phyloP scores from a whole-genome alignment of 2,113 vertebrate genomes.

The Galbula dea region DNA sequence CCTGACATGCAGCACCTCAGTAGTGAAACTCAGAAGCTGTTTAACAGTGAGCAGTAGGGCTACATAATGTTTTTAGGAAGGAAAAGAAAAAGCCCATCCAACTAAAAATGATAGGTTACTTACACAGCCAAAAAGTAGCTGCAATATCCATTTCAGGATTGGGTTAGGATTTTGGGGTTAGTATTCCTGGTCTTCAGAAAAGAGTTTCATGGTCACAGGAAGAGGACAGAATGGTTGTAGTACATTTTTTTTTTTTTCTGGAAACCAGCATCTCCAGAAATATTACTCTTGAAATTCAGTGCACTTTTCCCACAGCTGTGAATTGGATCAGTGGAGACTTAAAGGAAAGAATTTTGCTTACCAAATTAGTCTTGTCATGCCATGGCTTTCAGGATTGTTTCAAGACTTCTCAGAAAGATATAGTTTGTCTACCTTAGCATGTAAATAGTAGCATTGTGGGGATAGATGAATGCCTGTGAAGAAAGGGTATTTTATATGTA shows the following conservation, averaged over 20 bases:
- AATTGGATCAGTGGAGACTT: neutral
- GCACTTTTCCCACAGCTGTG: neutral
- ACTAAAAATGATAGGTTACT: neutral
- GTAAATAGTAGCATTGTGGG: neutral
- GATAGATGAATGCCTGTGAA: neutral
- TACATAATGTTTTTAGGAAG: neutral
- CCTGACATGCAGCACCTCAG: constrained; percentile 60
- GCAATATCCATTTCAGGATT: neutral
- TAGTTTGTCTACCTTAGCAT: neutral
- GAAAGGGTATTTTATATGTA: neutral
- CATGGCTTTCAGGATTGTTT: neutral
- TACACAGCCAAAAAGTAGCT: neutral
- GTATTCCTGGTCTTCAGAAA: neutral
- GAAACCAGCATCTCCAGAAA: neutral
- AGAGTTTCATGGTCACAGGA: neutral
- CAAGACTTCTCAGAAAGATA: neutral
- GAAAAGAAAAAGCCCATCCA: neutral
- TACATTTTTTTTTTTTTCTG: neutral
- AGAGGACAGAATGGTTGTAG: neutral
- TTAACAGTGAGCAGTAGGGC: constrained; percentile 33
- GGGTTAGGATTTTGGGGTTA: neutral
- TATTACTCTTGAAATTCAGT: neutral
- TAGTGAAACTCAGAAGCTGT: constrained; percentile 61
- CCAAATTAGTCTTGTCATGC: rapidly evolving
- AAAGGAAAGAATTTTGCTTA: neutral